Base-by-base conservation (phyloP, 2,113 vertebrate genomes). In the Pelusios castaneus region DNA sequence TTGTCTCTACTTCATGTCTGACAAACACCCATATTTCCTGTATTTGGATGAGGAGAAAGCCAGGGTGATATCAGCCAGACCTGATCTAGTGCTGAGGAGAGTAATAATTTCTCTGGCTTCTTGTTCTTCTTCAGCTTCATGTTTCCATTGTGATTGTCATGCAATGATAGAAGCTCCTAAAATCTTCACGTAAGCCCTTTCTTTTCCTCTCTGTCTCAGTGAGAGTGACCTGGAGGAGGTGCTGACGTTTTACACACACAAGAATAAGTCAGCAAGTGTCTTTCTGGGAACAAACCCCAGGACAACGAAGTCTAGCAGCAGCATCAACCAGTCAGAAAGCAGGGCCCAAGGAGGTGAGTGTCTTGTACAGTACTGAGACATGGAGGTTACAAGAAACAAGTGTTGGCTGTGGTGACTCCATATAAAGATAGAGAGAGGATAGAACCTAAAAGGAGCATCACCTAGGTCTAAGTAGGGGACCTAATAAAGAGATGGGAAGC, bases 141-240 rank as follows among this genome's bases (percentile, higher is more conserved):
- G 78, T 55, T 84, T 49, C 25, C n/a, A 6, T 79, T 84, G 56
- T 84, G 55, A 77, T 80, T 84, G 34, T 91, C 90, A 82, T 3
- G 1, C 19, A 60, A 90, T 78, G 1, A 1, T 24, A 67, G 51
- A 91, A 87, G 45, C 89, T 45, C 13, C 84, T 87, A n/a, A 5
- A 84, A 80, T 88, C 21, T 45, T 96, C 55, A 22, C 34, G 83
- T 78, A 34, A 0, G 7, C 79, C 47, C 13, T 85, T 96, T 92
- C 90, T 95, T 92, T n/a, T 94, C 47, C 95, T 85, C 88, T 60
- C 95, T 94, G 67, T 95, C 97, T 89, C 96, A 99, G 99, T 98
- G 99, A 99, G 98, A 98, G 95, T 54, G 99, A 99, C 93, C 97
- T 99, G 96, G 99, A 99, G 89, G 99, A 99, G 94, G 98, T 99